Percentiles rank a stretch among this genome's conserved stretches.
Evolutionary conservation across 2,888 invertebrate genomes (phyloP).

Genomic region (Platycheirus albimanus): DNA sequence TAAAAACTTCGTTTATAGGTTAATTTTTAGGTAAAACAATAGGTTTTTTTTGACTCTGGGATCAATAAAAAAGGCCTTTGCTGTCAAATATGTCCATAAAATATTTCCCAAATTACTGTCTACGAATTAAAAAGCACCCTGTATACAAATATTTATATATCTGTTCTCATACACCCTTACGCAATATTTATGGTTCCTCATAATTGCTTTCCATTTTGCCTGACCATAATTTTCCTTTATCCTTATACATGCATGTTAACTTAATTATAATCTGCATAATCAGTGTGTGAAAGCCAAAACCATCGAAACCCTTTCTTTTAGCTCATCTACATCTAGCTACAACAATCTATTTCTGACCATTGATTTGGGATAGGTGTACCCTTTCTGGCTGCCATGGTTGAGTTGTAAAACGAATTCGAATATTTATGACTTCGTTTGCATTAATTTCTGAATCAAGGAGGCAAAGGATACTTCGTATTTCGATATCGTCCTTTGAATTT

Average conservation of each 20-base stretch:
- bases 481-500: background rate
- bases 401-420: constrained; percentile 57
- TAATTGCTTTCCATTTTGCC: constrained; percentile 14
- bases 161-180: background rate
- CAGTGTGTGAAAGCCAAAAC: constrained; percentile 22
- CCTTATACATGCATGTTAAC: background rate
- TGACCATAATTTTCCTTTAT: background rate
- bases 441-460: constrained; percentile 31
- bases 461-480: background rate
- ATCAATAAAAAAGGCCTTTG: too few species aligned
- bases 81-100: too few species aligned
- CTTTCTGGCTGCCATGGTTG: constrained; percentile 16
- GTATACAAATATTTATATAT: too few species aligned
- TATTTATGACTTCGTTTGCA: constrained; percentile 61
- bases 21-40: too few species aligned
- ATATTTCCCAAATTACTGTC: too few species aligned
- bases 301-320: constrained; percentile 8
- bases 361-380: background rate
- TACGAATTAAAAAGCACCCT: too few species aligned
- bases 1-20: too few species aligned
- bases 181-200: background rate
- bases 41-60: too few species aligned
- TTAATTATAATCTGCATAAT: constrained; percentile 34
- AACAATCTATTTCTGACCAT: constrained; percentile 21
- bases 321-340: background rate